These are phyloP conservation scores for Callimorpha dominula DNA, from an alignment of 2,888 invertebrate species.

Conservation along the genomic window DNA sequence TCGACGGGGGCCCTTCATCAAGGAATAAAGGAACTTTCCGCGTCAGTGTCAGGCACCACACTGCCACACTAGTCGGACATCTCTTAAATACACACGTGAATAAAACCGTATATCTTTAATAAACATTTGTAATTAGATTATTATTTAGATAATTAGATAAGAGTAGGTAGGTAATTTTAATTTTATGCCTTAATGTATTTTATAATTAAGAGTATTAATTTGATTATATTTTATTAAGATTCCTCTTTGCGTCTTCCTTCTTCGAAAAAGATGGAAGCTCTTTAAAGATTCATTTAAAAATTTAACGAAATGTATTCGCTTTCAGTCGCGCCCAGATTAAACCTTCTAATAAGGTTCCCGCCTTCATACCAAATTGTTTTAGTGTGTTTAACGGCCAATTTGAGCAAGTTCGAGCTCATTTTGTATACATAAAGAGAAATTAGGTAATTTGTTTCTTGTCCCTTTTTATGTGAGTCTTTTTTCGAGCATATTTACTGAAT, in stretches of 20 bases:
- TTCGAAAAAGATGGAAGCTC: slow-evolving; percentile 44
- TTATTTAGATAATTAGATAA: too few relatives aligned
- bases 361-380: slow-evolving; percentile 74
- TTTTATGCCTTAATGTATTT: background rate
- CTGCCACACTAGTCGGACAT: too few relatives aligned
- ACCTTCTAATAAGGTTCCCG: slow-evolving; percentile 74
- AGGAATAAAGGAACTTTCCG: too few relatives aligned
- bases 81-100: too few relatives aligned
- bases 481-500: slow-evolving; percentile 62
- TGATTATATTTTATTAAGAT: slow-evolving; percentile 5
- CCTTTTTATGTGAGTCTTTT: slow-evolving; percentile 67
- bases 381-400: slow-evolving; percentile 78
- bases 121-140: too few relatives aligned
- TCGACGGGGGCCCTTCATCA: too few relatives aligned
- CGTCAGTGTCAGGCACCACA: too few relatives aligned
- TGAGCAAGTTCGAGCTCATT: slow-evolving; percentile 75
- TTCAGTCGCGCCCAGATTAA: slow-evolving; percentile 69
- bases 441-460: slow-evolving; percentile 77
- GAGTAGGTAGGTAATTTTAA: background rate
- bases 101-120: too few relatives aligned
- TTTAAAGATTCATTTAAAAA: slow-evolving; percentile 70
- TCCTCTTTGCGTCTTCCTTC: slow-evolving; percentile 16
- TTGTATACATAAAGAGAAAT: slow-evolving; percentile 77
- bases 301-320: slow-evolving; percentile 66
- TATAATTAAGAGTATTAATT: background rate